Evolutionary conservation across 92 coral and sea anemone species (phyloP).

Genomic region (Porites divaricata): DNA sequence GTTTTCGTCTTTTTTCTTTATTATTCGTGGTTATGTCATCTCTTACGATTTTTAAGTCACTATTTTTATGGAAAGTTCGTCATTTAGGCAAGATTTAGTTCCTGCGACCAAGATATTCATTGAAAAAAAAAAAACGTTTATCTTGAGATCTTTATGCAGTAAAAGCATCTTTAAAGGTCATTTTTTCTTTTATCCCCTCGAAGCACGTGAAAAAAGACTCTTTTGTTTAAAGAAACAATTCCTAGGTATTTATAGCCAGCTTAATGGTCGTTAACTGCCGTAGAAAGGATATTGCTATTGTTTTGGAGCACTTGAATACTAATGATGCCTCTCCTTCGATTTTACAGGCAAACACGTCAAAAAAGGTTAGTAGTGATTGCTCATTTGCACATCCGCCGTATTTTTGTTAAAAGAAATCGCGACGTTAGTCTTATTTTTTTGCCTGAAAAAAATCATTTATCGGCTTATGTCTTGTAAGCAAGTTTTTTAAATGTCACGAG

Average conservation of each 20-base stretch:
- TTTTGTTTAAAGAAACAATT: conserved; percentile 17
- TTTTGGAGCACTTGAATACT: conserved; percentile 25
- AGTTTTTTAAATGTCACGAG: background rate
- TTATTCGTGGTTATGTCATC: background rate
- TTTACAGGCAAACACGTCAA: conserved; percentile 78
- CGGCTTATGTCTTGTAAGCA: background rate
- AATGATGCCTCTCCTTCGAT: conserved; percentile 40
- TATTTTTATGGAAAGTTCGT: background rate
- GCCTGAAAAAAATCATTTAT: conserved; percentile 8
- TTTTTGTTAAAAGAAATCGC: background rate
- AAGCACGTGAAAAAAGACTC: background rate
- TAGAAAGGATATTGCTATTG: conserved; percentile 36
- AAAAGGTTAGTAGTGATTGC: conserved; percentile 63
- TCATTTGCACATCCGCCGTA: background rate
- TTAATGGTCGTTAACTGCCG: conserved; percentile 22
- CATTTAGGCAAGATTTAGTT: background rate
- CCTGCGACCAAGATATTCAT: background rate
- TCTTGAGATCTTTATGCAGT: background rate
- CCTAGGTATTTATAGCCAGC: background rate
- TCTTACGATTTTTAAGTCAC: background rate
- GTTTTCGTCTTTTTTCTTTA: background rate
- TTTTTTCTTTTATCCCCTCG: background rate
- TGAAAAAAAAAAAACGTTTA: background rate
- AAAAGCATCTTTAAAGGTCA: background rate
- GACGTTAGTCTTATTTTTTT: background rate